A percentile compares a stretch with the other conserved stretches of the same genome.
These are phyloP conservation scores for Trachymyrmex septentrionalis DNA, from an alignment of 1,140 invertebrate genomes.

Conservation along the genomic window DNA sequence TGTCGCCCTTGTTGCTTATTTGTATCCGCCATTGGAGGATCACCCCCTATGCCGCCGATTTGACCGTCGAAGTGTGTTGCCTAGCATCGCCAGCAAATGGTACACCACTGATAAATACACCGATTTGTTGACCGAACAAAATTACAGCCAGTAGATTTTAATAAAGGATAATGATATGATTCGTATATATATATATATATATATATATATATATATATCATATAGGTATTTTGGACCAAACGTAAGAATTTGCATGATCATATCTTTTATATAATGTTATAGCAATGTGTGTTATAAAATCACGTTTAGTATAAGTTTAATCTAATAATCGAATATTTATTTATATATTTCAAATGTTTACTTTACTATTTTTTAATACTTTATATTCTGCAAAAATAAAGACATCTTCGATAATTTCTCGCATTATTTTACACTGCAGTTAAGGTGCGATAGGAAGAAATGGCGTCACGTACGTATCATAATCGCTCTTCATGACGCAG, in stretches of 20 bases:
- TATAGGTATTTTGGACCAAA: neutral
- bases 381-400: neutral
- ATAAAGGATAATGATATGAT: neutral
- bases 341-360: neutral
- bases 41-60: neutral
- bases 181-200: no score
- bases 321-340: neutral
- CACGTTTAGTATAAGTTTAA: neutral
- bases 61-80: neutral
- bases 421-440: constrained; percentile 3
- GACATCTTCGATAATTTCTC: neutral
- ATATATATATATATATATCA: neutral
- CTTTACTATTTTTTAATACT: neutral
- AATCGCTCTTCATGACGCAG: constrained; percentile 25
- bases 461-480: neutral
- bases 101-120: constrained; percentile 19
- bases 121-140: constrained; percentile 4
- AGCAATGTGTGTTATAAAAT: neutral
- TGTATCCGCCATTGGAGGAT: constrained; percentile 46
- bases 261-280: neutral
- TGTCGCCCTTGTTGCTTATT: constrained; percentile 54
- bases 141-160: neutral
- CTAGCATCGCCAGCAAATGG: neutral
- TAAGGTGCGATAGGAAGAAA: neutral
- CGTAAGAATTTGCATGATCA: neutral